These are phyloP conservation scores for Pampus argenteus DNA, from an alignment of 2,797 vertebrate genomes.

Conservation along the genomic window DNA sequence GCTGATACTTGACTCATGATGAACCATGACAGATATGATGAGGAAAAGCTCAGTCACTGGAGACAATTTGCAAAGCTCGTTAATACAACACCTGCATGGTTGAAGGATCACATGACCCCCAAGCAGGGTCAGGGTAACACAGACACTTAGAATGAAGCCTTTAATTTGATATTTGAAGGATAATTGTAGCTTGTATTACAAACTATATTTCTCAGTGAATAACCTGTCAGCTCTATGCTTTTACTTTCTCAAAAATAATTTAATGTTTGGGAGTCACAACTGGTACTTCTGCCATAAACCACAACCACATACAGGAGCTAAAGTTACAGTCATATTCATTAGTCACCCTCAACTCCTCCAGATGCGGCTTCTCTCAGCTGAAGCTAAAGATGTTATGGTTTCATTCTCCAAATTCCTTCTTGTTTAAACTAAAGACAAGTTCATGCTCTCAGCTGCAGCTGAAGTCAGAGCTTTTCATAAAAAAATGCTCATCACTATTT, in stretches of 20 bases:
- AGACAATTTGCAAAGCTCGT: background rate
- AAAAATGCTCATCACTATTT: slow-evolving; percentile 62
- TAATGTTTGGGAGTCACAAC: background rate
- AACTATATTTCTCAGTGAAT: background rate
- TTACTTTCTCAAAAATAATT: background rate
- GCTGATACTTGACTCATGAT: background rate
- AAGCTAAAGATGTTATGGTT: slow-evolving; percentile 44
- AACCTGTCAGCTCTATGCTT: background rate
- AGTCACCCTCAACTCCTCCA: slow-evolving; percentile 20
- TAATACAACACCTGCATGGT: background rate
- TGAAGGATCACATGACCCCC: background rate
- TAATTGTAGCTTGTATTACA: background rate
- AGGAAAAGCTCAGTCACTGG: background rate
- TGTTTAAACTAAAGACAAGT: slow-evolving; percentile 45
- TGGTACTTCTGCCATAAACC: slow-evolving; percentile 2
- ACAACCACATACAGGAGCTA: slow-evolving; percentile 21
- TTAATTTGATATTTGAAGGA: background rate
- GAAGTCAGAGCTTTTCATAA: slow-evolving; percentile 49
- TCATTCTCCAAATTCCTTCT: slow-evolving; percentile 48
- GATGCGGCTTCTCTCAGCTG: slow-evolving; percentile 47
- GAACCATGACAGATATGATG: background rate
- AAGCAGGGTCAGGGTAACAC: background rate
- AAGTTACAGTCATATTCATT: slow-evolving; percentile 30
- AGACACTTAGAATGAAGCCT: background rate
- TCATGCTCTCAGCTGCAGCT: slow-evolving; percentile 57